A percentile compares a stretch with the other conserved stretches of the same genome.
phyloP scores from a whole-genome alignment of 2,113 vertebrate genomes.

The Orientallactaga bullata region DNA sequence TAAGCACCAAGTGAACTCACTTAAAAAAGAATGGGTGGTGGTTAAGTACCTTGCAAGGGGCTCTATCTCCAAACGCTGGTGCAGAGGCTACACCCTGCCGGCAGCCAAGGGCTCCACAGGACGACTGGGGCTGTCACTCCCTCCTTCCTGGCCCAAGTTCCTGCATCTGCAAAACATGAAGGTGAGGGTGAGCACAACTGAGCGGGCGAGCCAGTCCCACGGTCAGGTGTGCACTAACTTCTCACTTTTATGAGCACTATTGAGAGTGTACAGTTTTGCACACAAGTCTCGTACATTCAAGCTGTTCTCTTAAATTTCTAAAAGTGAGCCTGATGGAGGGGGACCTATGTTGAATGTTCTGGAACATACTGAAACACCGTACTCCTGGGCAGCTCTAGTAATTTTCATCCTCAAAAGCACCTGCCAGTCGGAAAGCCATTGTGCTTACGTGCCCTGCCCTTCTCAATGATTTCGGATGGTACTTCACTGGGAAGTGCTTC shows the following conservation, averaged over 20 bases:
- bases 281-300: neutral
- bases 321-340: neutral
- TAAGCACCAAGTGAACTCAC: neutral
- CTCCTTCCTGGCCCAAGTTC: constrained; percentile 46
- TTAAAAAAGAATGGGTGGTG: neutral
- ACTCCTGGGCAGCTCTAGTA: neutral
- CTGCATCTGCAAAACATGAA: constrained; percentile 74
- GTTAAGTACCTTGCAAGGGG: constrained; percentile 57
- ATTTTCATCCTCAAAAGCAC: neutral
- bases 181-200: neutral
- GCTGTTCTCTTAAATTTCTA: neutral
- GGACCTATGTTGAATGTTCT: neutral
- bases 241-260: neutral
- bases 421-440: neutral
- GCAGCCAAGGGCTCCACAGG: neutral
- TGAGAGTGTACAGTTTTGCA: neutral
- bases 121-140: constrained; percentile 65
- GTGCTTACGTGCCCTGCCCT: neutral
- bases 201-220: neutral
- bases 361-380: neutral
- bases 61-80: constrained; percentile 53
- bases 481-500: neutral
- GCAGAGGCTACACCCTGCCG: neutral
- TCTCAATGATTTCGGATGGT: neutral
- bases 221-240: neutral